A percentile compares a stretch with the other conserved stretches of the same genome.
These are phyloP conservation scores for Xenopus petersii DNA, from an alignment of 2,797 vertebrate species.

Conservation along the genomic window DNA sequence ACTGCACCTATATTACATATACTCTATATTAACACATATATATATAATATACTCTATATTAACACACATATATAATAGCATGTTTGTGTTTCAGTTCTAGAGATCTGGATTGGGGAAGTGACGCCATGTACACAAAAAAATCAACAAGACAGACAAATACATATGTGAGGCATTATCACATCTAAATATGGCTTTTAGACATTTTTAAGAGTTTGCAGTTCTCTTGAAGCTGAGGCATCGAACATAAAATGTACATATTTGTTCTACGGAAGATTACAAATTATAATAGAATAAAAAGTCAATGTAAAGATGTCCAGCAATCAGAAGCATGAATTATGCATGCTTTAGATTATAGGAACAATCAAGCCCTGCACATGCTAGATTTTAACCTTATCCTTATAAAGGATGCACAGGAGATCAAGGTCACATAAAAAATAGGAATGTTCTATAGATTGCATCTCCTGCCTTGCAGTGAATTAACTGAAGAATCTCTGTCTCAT, in stretches of 20 bases:
- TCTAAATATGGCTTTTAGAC: no score
- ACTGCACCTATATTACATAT: no score
- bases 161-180: no score
- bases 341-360: slow-evolving; percentile 29
- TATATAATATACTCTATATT: no score
- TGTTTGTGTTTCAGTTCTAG: no score
- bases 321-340: slow-evolving; percentile 44
- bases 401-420: slow-evolving; percentile 28
- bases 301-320: slow-evolving; percentile 28
- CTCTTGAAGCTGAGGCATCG: no score
- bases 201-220: no score
- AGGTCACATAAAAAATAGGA: slow-evolving; percentile 36
- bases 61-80: no score
- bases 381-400: slow-evolving; percentile 30
- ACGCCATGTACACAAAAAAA: no score
- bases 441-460: slow-evolving; percentile 29
- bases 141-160: no score
- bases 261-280: slow-evolving; percentile 14
- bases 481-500: slow-evolving; percentile 19
- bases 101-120: no score
- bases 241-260: slow-evolving; percentile 8
- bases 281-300: slow-evolving; percentile 25
- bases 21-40: no score
- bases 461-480: slow-evolving; percentile 29
- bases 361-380: slow-evolving; percentile 19